Percentiles rank a stretch among this genome's conserved stretches.
These are phyloP conservation scores for Ornithoptera alexandrae DNA, from an alignment of 2,888 invertebrate species.

Conservation along the genomic window DNA sequence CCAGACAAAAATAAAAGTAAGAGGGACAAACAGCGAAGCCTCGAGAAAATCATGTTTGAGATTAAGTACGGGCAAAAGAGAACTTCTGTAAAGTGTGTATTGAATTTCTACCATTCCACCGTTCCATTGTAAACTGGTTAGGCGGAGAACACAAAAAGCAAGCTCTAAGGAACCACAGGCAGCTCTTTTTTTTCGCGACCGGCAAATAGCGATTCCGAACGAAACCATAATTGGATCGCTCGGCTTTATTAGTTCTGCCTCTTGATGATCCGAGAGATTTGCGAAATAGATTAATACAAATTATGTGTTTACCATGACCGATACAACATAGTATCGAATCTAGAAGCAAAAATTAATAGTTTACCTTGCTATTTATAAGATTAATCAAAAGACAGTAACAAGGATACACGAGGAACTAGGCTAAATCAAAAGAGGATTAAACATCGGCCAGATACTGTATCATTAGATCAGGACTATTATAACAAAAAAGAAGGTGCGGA, in stretches of 20 bases:
- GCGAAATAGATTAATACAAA: not conserved
- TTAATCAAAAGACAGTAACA: too few species aligned
- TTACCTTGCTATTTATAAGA: too few species aligned
- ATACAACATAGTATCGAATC: too few species aligned
- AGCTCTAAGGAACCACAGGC: conserved; percentile 15
- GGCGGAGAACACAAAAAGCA: conserved; percentile 25
- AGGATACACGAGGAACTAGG: too few species aligned
- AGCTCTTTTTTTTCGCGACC: conserved; percentile 17
- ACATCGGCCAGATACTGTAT: too few species aligned
- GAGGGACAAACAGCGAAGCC: conserved; percentile 1
- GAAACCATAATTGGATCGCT: conserved; percentile 19
- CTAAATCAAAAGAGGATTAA: too few species aligned
- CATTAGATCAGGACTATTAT: too few species aligned
- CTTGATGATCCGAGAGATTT: not conserved
- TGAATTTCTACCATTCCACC: conserved; percentile 49
- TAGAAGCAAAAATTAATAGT: too few species aligned
- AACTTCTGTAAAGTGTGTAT: conserved; percentile 45
- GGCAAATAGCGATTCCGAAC: conserved; percentile 9
- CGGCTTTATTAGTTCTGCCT: conserved; percentile 9
- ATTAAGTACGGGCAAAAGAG: conserved; percentile 40
- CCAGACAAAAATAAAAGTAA: conserved; percentile 27
- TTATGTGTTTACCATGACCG: not conserved
- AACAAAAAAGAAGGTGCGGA: too few species aligned
- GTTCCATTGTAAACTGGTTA: conserved; percentile 26
- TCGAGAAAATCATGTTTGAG: conserved; percentile 34